Conservation (phyloP, 2,113 vertebrate species). For the Epinephelus lanceolatus region DNA sequence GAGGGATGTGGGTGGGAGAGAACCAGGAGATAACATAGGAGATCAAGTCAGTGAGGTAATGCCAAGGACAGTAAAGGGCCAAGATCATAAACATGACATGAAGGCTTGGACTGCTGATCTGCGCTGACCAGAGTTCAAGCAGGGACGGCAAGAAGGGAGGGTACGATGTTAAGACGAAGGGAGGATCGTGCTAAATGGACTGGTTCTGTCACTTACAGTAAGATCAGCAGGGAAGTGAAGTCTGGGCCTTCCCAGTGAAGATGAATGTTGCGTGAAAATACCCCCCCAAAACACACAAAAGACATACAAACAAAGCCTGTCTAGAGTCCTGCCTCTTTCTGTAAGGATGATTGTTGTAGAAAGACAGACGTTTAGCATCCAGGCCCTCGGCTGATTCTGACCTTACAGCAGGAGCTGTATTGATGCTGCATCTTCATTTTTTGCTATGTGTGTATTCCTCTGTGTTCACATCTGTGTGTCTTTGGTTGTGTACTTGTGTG, state of each 20-base stretch:
- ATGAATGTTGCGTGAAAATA: constrained; percentile 57
- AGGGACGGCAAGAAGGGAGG: constrained; percentile 8
- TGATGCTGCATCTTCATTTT: constrained; percentile 8
- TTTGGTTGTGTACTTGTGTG: constrained; percentile 15
- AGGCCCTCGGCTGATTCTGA: constrained; percentile 35
- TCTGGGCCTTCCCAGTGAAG: constrained; percentile 28
- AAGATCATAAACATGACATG: neutral
- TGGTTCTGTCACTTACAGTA: constrained; percentile 64
- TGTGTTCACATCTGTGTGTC: constrained; percentile 8
- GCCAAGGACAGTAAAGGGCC: neutral
- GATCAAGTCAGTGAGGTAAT: neutral
- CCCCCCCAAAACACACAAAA: neutral
- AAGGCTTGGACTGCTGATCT: constrained; percentile 7
- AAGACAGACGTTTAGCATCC: constrained; percentile 25
- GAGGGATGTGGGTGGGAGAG: neutral
- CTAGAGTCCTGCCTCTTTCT: neutral
- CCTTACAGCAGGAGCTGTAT: constrained; percentile 28
- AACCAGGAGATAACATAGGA: constrained; percentile 8
- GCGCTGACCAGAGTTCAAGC: constrained; percentile 27
- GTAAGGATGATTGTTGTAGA: constrained; percentile 21
- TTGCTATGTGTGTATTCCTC: constrained; percentile 12
- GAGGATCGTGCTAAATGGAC: constrained; percentile 44
- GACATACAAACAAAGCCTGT: constrained; percentile 14
- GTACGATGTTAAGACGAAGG: constrained; percentile 12
- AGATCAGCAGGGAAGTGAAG: constrained; percentile 55